These are phyloP conservation scores for Stenurella melanura DNA, from an alignment of 2,888 invertebrate genomes.

Conservation along the genomic window DNA sequence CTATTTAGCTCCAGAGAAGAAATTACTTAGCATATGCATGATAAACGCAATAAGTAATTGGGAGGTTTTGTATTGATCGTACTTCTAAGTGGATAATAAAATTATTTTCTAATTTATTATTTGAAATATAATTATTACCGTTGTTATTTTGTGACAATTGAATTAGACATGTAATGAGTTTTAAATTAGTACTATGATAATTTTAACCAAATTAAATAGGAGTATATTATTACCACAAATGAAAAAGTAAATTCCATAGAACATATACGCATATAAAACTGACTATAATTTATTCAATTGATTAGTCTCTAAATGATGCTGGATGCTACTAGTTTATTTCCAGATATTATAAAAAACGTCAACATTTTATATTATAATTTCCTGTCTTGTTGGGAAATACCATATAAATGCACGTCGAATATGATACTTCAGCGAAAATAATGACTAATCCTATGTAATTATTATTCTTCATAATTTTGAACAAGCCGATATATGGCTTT, in stretches of 20 bases:
- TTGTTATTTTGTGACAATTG: neutral
- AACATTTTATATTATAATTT: neutral
- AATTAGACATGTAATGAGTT: neutral
- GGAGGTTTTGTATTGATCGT: neutral
- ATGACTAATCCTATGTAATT: no score
- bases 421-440: no score
- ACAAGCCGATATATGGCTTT: no score
- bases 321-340: neutral
- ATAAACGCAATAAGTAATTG: neutral
- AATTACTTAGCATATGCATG: constrained; percentile 1
- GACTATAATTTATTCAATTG: neutral
- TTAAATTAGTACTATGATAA: neutral
- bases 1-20: no score
- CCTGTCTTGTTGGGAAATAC: neutral
- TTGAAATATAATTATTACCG: neutral
- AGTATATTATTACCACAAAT: neutral
- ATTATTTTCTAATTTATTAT: neutral
- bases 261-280: neutral
- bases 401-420: neutral
- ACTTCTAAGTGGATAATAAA: neutral
- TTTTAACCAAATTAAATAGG: neutral
- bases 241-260: neutral
- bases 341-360: neutral
- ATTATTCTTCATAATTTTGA: no score
- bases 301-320: neutral